These are phyloP conservation scores for Orgyia antiqua DNA, from an alignment of 2,888 invertebrate species.

Conservation along the genomic window DNA sequence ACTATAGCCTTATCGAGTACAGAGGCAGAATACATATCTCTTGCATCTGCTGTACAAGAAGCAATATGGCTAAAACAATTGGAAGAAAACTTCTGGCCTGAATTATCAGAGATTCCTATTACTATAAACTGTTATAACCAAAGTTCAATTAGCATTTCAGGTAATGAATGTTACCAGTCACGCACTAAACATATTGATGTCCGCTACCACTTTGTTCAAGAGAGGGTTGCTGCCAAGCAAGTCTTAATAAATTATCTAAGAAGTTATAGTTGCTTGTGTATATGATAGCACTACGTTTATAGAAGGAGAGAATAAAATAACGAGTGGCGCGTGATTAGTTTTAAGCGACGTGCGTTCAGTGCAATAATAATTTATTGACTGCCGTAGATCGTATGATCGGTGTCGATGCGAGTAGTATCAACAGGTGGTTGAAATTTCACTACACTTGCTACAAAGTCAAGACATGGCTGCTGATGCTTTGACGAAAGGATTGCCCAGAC, in stretches of 20 bases:
- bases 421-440: too few relatives aligned
- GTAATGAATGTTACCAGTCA: background rate
- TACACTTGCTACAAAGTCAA: too few relatives aligned
- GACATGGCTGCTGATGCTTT: slow-evolving; percentile 3
- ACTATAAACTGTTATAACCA: background rate
- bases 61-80: slow-evolving; percentile 1
- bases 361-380: too few relatives aligned
- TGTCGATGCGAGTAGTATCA: too few relatives aligned
- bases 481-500: slow-evolving; percentile 1
- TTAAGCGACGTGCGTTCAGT: too few relatives aligned
- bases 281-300: too few relatives aligned
- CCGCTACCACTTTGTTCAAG: background rate
- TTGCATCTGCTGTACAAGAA: background rate
- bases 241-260: too few relatives aligned
- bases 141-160: background rate
- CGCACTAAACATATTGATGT: slow-evolving; percentile 1
- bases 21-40: slow-evolving; percentile 1
- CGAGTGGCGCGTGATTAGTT: too few relatives aligned
- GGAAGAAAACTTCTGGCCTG: background rate
- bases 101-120: background rate
- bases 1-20: background rate
- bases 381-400: too few relatives aligned
- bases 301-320: too few relatives aligned
- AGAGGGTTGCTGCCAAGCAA: background rate
- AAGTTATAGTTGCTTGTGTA: too few relatives aligned